phyloP scores from a whole-genome alignment of 2,797 vertebrate species.

The Prionace glauca region DNA sequence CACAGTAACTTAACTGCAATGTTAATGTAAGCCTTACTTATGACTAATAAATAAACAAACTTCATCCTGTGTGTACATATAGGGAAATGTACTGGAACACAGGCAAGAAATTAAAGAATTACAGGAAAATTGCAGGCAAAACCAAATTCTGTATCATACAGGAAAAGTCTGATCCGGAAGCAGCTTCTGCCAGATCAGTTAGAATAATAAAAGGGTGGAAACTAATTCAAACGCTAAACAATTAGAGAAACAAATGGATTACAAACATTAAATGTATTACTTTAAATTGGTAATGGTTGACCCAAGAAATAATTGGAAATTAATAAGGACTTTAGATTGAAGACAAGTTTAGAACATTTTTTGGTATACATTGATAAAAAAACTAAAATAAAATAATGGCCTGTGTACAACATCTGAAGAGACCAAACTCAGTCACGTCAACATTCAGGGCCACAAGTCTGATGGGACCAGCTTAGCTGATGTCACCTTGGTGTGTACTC shows the following conservation, averaged over 20 bases:
- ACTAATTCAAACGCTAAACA: background rate
- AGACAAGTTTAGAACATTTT: background rate
- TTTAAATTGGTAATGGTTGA: background rate
- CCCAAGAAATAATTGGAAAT: background rate
- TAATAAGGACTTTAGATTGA: background rate
- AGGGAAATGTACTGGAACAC: slow-evolving; percentile 4
- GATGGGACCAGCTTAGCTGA: background rate
- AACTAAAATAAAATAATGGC: background rate
- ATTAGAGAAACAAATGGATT: background rate
- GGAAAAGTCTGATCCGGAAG: slow-evolving; percentile 24
- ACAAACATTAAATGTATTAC: background rate
- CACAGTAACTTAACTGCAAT: too few species aligned
- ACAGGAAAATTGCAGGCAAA: background rate
- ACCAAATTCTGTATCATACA: background rate
- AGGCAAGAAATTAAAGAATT: slow-evolving; percentile 20
- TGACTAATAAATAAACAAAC: too few species aligned
- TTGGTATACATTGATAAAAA: background rate
- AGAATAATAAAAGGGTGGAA: background rate
- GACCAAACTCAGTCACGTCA: background rate
- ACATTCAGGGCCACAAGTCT: background rate
- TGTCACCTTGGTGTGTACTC: background rate
- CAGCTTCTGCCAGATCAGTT: slow-evolving; percentile 26
- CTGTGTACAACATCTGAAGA: background rate
- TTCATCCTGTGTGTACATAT: too few species aligned
- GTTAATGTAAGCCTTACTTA: too few species aligned